A percentile compares a stretch with the other conserved stretches of the same genome.
Evolutionary conservation across 2,888 invertebrate species (phyloP).

Genomic region (Baronia brevicornis): DNA sequence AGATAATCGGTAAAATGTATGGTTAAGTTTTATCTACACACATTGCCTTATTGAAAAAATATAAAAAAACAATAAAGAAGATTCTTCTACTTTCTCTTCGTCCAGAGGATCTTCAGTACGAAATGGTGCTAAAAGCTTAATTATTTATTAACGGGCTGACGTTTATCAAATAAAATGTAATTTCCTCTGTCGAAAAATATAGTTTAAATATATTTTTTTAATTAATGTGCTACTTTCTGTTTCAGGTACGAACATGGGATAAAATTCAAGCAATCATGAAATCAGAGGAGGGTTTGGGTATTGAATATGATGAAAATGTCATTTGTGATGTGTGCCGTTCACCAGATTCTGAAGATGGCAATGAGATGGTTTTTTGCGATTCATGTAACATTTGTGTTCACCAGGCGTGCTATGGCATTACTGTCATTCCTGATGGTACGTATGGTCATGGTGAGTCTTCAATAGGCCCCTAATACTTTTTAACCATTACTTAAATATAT

Average conservation of each 20-base stretch:
- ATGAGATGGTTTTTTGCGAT: constrained; percentile 99
- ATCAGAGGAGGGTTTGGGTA: constrained; percentile 94
- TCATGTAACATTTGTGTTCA: constrained; percentile 99
- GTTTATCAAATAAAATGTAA: too few relatives aligned
- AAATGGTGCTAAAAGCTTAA: too few relatives aligned
- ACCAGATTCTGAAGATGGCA: constrained; percentile 98
- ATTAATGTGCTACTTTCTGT: constrained; percentile 13
- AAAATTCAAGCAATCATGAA: constrained; percentile 93
- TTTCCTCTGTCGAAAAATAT: too few relatives aligned
- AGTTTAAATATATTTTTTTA: too few relatives aligned
- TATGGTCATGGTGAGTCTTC: constrained; percentile 17
- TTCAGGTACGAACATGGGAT: constrained; percentile 89
- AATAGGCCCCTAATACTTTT: constrained; percentile 15
- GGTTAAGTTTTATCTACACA: too few relatives aligned
- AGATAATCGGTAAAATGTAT: too few relatives aligned
- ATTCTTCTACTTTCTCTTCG: too few relatives aligned
- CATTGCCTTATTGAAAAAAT: too few relatives aligned
- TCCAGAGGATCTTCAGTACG: too few relatives aligned
- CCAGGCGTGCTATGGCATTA: constrained; percentile 99
- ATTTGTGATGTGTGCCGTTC: constrained; percentile 99
- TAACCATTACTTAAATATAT: background rate
- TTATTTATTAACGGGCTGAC: too few relatives aligned
- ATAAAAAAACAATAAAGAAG: too few relatives aligned
- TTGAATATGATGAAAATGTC: constrained; percentile 98
- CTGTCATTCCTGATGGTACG: constrained; percentile 89